Evolutionary conservation across 2,113 vertebrate genomes (phyloP).

Genomic region (Parus major): DNA sequence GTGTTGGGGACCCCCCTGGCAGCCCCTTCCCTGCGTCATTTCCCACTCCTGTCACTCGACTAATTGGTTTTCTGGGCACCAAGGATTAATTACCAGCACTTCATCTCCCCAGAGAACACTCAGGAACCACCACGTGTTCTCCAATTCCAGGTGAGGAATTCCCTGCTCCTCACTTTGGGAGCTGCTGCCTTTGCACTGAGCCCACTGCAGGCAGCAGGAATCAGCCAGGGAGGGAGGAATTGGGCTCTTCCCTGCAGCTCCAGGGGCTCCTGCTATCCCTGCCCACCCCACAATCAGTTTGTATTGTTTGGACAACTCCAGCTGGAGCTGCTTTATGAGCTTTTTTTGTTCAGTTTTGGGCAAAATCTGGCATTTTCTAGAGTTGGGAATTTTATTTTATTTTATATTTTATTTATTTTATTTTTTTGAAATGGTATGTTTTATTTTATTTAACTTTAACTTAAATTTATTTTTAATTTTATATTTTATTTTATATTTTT

Average conservation of each 20-base stretch:
- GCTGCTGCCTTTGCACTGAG: not conserved
- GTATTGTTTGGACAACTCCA: not conserved
- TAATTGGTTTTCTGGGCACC: not conserved
- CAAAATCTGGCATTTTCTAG: not conserved
- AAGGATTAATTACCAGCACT: not conserved
- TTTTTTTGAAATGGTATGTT: no score
- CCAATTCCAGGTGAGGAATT: not conserved
- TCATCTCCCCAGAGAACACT: not conserved
- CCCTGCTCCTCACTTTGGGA: accelerated
- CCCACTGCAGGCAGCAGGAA: accelerated
- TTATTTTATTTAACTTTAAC: no score
- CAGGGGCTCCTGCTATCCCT: not conserved
- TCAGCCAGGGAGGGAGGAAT: accelerated
- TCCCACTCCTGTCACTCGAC: not conserved
- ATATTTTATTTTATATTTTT: no score
- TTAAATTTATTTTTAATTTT: no score
- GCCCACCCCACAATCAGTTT: not conserved
- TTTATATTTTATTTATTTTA: no score
- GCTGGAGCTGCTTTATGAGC: not conserved
- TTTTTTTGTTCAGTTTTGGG: not conserved
- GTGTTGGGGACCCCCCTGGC: not conserved
- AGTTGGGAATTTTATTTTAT: not conserved
- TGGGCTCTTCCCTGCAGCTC: not conserved
- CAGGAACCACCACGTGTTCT: not conserved
- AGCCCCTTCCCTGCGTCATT: accelerated